Conservation (phyloP, 2,888 invertebrate species). For the Mythimna lalbum region DNA sequence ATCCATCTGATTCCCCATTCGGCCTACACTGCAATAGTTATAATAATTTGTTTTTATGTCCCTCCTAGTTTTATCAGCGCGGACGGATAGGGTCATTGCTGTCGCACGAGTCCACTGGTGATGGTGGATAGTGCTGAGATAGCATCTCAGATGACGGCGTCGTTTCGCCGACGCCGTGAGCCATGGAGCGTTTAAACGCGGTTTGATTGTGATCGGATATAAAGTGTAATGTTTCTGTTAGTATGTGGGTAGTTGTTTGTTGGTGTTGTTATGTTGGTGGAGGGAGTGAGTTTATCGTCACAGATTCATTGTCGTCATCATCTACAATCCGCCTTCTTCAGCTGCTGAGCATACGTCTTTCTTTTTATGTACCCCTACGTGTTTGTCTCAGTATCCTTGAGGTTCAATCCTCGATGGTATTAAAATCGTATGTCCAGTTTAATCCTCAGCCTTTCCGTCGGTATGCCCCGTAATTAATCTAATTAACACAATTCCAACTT, state of each 20-base stretch:
- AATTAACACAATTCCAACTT: too few species aligned
- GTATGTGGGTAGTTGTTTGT: not conserved
- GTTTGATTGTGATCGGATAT: slow-evolving; percentile 37
- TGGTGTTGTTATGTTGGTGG: not conserved
- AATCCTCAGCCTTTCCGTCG: too few species aligned
- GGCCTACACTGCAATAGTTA: slow-evolving; percentile 31
- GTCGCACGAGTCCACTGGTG: slow-evolving; percentile 2
- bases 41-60: slow-evolving; percentile 50
- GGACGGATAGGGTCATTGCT: slow-evolving; percentile 27
- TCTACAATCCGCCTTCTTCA: too few species aligned
- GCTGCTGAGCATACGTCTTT: too few species aligned
- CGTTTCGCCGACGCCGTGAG: slow-evolving; percentile 48
- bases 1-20: slow-evolving; percentile 15
- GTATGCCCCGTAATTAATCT: too few species aligned
- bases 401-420: too few species aligned
- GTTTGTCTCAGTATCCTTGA: too few species aligned
- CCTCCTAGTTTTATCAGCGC: slow-evolving; percentile 32
- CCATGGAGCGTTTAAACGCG: slow-evolving; percentile 28
- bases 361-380: too few species aligned
- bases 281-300: not conserved
- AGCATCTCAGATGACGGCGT: slow-evolving; percentile 32
- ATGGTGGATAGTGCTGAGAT: slow-evolving; percentile 21
- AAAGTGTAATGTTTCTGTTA: slow-evolving; percentile 23
- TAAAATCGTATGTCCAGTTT: too few species aligned
- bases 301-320: too few species aligned